These are phyloP conservation scores for Orgyia antiqua DNA, from an alignment of 2,888 invertebrate genomes.

Conservation along the genomic window DNA sequence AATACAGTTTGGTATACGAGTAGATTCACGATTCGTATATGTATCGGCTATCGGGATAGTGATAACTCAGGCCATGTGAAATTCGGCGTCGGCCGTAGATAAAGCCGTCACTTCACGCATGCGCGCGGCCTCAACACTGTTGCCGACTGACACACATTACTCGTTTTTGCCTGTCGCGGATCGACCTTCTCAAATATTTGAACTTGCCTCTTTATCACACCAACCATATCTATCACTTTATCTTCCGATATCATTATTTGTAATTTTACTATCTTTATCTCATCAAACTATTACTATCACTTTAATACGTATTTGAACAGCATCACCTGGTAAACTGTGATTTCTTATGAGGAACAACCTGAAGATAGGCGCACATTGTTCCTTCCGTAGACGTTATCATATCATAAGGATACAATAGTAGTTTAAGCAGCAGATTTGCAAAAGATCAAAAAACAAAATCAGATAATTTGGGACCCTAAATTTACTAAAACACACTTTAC, in stretches of 20 bases:
- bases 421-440: too few relatives aligned
- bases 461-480: too few relatives aligned
- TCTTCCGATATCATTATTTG: conserved; percentile 24
- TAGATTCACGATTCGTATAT: too few relatives aligned
- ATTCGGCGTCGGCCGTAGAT: conserved; percentile 29
- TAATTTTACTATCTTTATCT: conserved; percentile 31
- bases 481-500: too few relatives aligned
- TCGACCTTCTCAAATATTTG: conserved; percentile 59
- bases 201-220: conserved; percentile 45
- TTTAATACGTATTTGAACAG: too few relatives aligned
- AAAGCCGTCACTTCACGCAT: conserved; percentile 24
- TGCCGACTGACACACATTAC: conserved; percentile 44
- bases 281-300: too few relatives aligned
- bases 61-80: conserved; percentile 39
- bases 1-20: conserved; percentile 11
- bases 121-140: conserved; percentile 30
- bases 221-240: conserved; percentile 30
- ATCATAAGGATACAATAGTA: too few relatives aligned
- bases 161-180: conserved; percentile 34
- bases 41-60: conserved; percentile 16
- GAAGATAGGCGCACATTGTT: too few relatives aligned
- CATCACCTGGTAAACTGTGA: too few relatives aligned
- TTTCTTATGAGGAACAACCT: too few relatives aligned
- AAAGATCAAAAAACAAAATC: too few relatives aligned
- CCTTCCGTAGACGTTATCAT: too few relatives aligned